These are phyloP conservation scores for Calliphora vomitoria DNA, from an alignment of 2,888 invertebrate genomes.

Conservation along the genomic window DNA sequence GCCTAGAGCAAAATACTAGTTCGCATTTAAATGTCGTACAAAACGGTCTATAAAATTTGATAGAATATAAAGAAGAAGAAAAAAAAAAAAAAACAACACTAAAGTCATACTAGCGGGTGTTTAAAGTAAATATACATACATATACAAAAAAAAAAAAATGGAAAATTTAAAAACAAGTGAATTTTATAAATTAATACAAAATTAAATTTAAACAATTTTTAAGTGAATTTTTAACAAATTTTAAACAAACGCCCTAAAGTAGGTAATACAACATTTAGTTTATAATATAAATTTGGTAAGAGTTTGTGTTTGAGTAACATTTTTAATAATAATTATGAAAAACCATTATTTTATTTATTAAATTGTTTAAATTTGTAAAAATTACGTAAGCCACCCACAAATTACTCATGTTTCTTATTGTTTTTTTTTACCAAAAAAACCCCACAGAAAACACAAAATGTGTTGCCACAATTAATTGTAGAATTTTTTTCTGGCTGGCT, in stretches of 20 bases:
- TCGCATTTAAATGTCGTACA: conserved; percentile 62
- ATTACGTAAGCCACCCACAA: conserved; percentile 68
- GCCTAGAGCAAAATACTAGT: conserved; percentile 66
- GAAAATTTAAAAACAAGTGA: not conserved
- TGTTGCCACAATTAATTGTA: conserved; percentile 63
- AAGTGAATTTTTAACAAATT: not conserved
- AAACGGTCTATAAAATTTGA: conserved; percentile 42
- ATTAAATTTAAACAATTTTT: not conserved
- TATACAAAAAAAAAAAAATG: conserved; percentile 8
- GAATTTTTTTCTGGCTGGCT: conserved; percentile 35
- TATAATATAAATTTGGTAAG: not conserved
- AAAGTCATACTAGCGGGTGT: not conserved
- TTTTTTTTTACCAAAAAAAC: conserved; percentile 1
- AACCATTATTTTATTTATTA: too few relatives aligned
- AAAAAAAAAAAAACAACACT: conserved; percentile 20
- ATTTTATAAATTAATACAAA: not conserved
- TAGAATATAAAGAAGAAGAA: not conserved
- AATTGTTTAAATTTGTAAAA: not conserved
- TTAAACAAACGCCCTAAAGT: conserved; percentile 48
- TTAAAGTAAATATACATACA: not conserved
- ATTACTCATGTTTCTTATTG: conserved; percentile 24
- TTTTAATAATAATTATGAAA: too few relatives aligned
- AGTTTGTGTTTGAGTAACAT: too few relatives aligned
- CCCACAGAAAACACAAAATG: not conserved
- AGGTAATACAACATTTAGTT: conserved; percentile 10